Evolutionary conservation across 2,797 vertebrate species (phyloP), one percentile per base, ranked within the genome.

Genomic region (Syngnathus acus): DNA sequence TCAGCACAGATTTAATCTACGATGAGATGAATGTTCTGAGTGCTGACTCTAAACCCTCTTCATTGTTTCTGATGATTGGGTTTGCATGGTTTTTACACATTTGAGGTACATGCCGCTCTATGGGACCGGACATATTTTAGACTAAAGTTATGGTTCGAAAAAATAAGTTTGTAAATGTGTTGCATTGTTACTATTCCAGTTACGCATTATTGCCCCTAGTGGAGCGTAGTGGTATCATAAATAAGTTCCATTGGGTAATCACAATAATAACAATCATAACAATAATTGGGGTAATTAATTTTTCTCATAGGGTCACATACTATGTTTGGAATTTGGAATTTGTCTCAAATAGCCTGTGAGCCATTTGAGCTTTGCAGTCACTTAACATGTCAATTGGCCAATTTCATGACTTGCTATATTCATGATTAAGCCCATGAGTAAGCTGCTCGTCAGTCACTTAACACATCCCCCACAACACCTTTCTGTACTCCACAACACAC

Each of bases 1-100:
- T 78, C 73, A 14, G 63, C 79, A 32, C 72, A 82, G 82, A 84
- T 84, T 87, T 73, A 83, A 81, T 68, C 76, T 72, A 70, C 50
- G 75, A 65, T 65, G 74, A 84, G 78, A 82, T 75, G 58, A 86
- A 83, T 79, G 82, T 74, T 64, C 47, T 0, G 57, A 64, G 72
- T 72, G 37, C 50, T 23, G 23, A 58, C 65, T 72, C 47, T 9
- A 9, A 68, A 38, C 16, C 4, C n/a, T 26, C 42, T 38, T 40
- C 73, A 77, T 82, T 79, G 73, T 75, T 65, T 79, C 66, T 23
- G 58, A 61, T 75, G 77, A 80, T 76, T 74, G 66, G 39, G 62
- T 71, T 55, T 70, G 48, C 67, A 65, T 39, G 53, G 62, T 26
- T 65, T 62, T 51, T 55, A 58, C 48, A 38, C 66, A 17, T 50